These are phyloP conservation scores for Phocoena phocoena DNA, from an alignment of 2,113 vertebrate species.

Conservation along the genomic window DNA sequence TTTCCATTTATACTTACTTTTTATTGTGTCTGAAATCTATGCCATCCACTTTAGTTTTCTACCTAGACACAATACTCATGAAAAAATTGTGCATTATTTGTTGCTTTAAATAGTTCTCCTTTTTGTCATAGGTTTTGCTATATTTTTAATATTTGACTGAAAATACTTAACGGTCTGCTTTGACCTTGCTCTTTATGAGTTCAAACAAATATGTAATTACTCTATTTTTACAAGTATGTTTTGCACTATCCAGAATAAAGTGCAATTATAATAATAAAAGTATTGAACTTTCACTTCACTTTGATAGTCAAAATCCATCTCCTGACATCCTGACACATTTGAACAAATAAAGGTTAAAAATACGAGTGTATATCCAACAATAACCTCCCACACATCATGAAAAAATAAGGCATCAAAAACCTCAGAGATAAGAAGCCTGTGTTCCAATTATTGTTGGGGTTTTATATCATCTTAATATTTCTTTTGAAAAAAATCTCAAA, in stretches of 20 bases:
- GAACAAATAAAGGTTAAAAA: constrained; percentile 57
- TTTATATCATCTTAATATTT: constrained; percentile 1
- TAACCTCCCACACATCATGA: neutral
- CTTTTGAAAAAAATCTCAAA: constrained; percentile 5
- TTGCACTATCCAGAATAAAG: constrained; percentile 29
- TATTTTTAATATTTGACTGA: constrained; percentile 22
- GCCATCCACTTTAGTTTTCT: neutral
- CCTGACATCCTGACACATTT: constrained; percentile 38
- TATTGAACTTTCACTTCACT: constrained; percentile 52
- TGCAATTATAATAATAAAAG: constrained; percentile 41
- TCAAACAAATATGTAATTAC: constrained; percentile 63
- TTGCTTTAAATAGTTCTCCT: neutral
- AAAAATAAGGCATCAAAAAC: neutral
- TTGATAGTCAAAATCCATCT: constrained; percentile 40
- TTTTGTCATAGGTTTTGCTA: neutral
- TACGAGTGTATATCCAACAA: neutral
- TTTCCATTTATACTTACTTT: neutral
- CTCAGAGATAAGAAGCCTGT: neutral
- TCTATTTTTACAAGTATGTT: constrained; percentile 61
- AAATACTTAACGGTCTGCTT: neutral
- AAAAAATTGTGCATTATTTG: neutral
- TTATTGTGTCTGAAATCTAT: neutral
- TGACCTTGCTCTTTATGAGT: constrained; percentile 46
- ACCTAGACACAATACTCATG: neutral
- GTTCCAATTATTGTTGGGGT: neutral